Evolutionary conservation across 2,113 vertebrate species (phyloP).

Genomic region (Meleagris gallopavo): DNA sequence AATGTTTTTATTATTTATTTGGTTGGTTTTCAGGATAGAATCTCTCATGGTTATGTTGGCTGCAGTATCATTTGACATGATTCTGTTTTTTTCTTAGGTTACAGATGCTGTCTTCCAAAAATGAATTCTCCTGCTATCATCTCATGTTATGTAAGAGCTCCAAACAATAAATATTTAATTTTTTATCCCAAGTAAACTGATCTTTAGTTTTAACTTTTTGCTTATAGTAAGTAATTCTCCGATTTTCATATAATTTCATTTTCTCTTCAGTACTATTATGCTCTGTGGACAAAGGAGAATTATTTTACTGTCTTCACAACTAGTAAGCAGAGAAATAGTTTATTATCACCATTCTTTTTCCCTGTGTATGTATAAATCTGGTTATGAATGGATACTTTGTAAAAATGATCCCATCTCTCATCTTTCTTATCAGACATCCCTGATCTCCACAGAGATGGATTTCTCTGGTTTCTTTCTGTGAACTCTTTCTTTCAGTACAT

Average conservation of each 20-base stretch:
- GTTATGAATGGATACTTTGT: neutral
- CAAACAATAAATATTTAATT: neutral
- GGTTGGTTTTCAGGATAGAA: neutral
- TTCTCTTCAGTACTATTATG: neutral
- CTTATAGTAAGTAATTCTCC: neutral
- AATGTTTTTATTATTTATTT: neutral
- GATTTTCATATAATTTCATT: neutral
- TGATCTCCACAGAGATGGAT: neutral
- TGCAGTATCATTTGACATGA: neutral
- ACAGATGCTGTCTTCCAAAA: neutral
- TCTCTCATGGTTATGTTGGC: neutral
- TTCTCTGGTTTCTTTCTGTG: neutral
- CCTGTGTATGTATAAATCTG: neutral
- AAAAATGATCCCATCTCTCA: neutral
- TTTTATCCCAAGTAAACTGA: neutral
- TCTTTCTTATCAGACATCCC: neutral
- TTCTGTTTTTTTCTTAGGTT: neutral
- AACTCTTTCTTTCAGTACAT: neutral
- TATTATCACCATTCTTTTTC: neutral
- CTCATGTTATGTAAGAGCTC: neutral
- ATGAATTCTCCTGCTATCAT: neutral
- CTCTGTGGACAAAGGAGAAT: neutral
- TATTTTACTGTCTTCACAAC: neutral
- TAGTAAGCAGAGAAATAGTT: neutral
- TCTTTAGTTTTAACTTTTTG: constrained; percentile 14